Evolutionary conservation across 2,113 vertebrate species (phyloP).

Genomic region (Planiliza haematocheilus): DNA sequence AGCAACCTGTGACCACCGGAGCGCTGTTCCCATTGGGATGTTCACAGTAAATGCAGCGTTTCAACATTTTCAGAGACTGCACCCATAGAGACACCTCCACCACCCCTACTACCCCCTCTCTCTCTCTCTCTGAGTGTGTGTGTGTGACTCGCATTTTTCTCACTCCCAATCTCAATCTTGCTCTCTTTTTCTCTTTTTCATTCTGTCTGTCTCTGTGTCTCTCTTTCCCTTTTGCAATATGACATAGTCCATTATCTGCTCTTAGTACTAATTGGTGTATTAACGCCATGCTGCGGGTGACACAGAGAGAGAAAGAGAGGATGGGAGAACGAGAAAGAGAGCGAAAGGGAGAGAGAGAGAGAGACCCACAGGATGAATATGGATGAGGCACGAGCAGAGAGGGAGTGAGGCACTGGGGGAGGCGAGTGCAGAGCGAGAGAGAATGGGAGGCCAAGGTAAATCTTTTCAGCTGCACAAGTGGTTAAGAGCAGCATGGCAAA

Average conservation of each 20-base stretch:
- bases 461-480: conserved; percentile 86
- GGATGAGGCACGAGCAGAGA: conserved; percentile 78
- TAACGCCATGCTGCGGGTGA: conserved; percentile 84
- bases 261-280: conserved; percentile 88
- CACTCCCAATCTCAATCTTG: conserved; percentile 47
- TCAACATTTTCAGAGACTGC: conserved; percentile 68
- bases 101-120: background rate
- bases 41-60: conserved; percentile 67
- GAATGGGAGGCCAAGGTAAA: conserved; percentile 84
- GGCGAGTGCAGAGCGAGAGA: conserved; percentile 66
- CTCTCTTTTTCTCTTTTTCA: conserved; percentile 63
- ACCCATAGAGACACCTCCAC: conserved; percentile 62
- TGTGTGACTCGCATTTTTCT: conserved; percentile 15
- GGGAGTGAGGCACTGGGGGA: conserved; percentile 65
- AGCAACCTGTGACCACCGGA: conserved; percentile 60
- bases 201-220: conserved; percentile 62
- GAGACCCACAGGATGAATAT: conserved; percentile 79
- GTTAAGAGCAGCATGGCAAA: conserved; percentile 82
- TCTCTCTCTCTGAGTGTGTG: conserved; percentile 9
- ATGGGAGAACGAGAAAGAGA: conserved; percentile 38
- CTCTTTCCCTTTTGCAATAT: conserved; percentile 78
- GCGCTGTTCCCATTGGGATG: conserved; percentile 63
- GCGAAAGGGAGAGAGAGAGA: conserved; percentile 51
- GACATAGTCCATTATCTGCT: conserved; percentile 87
- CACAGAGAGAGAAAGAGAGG: conserved; percentile 75